Evolutionary conservation across 2,797 vertebrate species (phyloP).

Genomic region (Danio aesculapii): DNA sequence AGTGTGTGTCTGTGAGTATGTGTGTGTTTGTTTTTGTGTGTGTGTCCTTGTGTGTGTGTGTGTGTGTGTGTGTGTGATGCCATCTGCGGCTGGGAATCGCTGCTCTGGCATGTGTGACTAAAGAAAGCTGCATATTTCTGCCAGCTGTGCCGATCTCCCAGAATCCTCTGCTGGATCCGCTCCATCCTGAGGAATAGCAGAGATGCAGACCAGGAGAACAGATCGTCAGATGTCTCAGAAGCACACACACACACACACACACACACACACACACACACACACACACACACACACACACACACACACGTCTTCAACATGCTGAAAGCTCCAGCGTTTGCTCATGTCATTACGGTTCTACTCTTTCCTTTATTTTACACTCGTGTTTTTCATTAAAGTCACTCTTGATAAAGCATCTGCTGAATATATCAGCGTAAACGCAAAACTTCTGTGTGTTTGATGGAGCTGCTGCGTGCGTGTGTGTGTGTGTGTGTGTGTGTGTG

Average conservation of each 20-base stretch:
- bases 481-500: not conserved
- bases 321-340: not conserved
- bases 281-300: no score
- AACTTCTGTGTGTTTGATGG: not conserved
- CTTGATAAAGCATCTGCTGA: slow-evolving; percentile 14
- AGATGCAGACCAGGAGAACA: not conserved
- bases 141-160: slow-evolving; percentile 45
- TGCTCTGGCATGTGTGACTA: slow-evolving; percentile 49
- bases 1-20: not conserved
- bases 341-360: not conserved
- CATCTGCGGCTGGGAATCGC: slow-evolving; percentile 30
- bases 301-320: not conserved
- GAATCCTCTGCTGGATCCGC: slow-evolving; percentile 18
- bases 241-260: no score
- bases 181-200: not conserved
- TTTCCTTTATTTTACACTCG: no score
- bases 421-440: slow-evolving; percentile 3
- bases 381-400: not conserved
- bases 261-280: not conserved
- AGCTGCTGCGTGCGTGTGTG: not conserved
- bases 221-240: not conserved
- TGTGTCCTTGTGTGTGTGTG: not conserved
- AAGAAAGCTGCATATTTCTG: slow-evolving; percentile 35
- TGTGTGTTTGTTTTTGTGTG: not conserved
- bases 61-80: not conserved